A percentile compares a stretch with the other conserved stretches of the same genome.
These are phyloP conservation scores for Platysternon megacephalum DNA, from an alignment of 2,113 vertebrate species.

Conservation along the genomic window DNA sequence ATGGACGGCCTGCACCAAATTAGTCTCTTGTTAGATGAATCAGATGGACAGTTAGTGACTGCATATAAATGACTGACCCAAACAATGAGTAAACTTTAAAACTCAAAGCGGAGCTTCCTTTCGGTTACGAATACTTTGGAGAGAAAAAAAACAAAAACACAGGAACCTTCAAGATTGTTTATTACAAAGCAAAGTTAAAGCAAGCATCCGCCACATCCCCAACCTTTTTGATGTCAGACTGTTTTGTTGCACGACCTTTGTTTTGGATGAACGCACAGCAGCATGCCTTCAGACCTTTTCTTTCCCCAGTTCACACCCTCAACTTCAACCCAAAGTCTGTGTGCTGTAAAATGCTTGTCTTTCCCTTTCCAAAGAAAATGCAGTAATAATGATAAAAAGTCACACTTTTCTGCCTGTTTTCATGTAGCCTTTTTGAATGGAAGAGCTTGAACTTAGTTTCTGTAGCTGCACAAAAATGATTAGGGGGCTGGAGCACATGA, in stretches of 20 bases:
- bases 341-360: neutral
- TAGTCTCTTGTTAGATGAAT: neutral
- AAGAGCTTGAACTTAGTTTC: neutral
- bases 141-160: neutral
- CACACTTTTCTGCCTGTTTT: neutral
- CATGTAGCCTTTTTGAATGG: neutral
- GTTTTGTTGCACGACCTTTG: neutral
- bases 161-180: neutral
- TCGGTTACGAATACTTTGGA: neutral
- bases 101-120: neutral
- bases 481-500: too few relatives aligned
- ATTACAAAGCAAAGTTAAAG: neutral
- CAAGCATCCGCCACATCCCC: neutral
- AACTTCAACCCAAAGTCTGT: neutral
- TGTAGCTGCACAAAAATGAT: too few relatives aligned
- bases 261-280: neutral
- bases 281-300: neutral
- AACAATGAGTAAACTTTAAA: neutral
- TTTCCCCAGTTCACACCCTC: rapidly evolving
- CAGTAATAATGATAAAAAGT: neutral
- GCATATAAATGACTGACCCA: neutral
- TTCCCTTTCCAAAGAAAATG: neutral
- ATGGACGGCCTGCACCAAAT: slow-evolving; percentile 9
- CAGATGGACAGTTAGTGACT: neutral
- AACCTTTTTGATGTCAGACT: rapidly evolving